phyloP scores from a whole-genome alignment of 2,797 vertebrate genomes.

The Enoplosus armatus region DNA sequence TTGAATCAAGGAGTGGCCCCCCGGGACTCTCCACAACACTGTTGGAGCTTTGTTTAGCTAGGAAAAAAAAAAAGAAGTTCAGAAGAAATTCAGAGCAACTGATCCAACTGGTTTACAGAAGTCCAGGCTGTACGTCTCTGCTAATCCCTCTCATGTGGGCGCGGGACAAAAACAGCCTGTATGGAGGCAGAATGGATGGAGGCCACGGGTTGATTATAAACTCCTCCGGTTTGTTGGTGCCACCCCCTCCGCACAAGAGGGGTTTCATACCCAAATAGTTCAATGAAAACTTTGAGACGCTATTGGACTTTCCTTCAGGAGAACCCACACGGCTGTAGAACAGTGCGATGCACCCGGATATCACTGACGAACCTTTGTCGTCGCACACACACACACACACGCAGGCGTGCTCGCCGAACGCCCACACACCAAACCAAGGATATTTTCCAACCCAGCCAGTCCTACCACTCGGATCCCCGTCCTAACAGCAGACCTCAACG shows the following conservation, averaged over 20 bases:
- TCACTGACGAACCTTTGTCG: slow-evolving; percentile 8
- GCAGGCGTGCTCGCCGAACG: slow-evolving; percentile 19
- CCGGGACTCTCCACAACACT: background rate
- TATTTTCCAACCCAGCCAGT: slow-evolving; percentile 27
- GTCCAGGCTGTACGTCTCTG: slow-evolving; percentile 10
- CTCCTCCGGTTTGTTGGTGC: background rate
- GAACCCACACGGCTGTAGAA: background rate
- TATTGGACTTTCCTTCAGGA: background rate
- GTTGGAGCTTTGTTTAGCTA: slow-evolving; percentile 42
- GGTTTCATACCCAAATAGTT: background rate
- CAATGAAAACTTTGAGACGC: background rate
- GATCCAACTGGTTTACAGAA: slow-evolving; percentile 60
- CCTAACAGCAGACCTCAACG: slow-evolving; percentile 9
- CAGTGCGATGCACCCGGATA: background rate
- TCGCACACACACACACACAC: background rate
- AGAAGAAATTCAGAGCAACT: slow-evolving; percentile 54
- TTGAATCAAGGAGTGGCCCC: slow-evolving; percentile 52
- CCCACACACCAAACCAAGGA: slow-evolving; percentile 38
- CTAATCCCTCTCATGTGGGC: slow-evolving; percentile 26
- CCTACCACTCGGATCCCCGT: slow-evolving; percentile 7
- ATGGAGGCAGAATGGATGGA: slow-evolving; percentile 1
- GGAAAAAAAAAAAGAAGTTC: too few species aligned
- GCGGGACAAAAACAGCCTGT: slow-evolving; percentile 29
- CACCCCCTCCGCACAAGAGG: background rate
- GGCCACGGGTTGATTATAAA: background rate